Conservation (phyloP, 2,113 vertebrate species). For the Odocoileus hemionus region DNA sequence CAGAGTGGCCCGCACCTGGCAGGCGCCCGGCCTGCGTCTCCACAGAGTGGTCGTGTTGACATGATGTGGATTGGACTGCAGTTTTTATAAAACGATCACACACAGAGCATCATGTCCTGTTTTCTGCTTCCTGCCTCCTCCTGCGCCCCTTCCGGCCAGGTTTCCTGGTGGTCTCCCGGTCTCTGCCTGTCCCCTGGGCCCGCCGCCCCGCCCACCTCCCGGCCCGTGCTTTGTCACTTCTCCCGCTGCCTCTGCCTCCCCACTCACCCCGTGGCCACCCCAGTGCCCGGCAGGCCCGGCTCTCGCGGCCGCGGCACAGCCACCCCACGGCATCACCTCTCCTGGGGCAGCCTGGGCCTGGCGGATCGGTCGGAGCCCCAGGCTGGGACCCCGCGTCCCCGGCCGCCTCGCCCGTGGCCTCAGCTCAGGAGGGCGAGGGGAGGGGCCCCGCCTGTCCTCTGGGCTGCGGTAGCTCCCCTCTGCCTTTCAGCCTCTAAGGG, state of each 20-base stretch:
- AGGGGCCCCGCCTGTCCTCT: background rate
- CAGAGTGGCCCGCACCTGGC: rapidly evolving
- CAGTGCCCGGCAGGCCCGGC: background rate
- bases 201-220: rapidly evolving
- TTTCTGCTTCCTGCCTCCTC: background rate
- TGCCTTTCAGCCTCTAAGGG: background rate
- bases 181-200: background rate
- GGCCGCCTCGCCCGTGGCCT: background rate
- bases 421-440: background rate
- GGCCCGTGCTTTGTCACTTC: background rate
- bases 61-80: background rate
- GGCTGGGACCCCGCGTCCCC: background rate
- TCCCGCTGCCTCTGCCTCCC: background rate
- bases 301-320: background rate
- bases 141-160: background rate
- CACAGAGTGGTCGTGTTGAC: rapidly evolving
- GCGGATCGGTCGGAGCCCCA: background rate
- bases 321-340: rapidly evolving
- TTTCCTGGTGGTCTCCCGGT: rapidly evolving
- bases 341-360: background rate
- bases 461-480: background rate
- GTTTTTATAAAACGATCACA: background rate
- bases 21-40: background rate
- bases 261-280: rapidly evolving
- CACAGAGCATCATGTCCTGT: background rate